Base-by-base conservation (phyloP, 2,888 invertebrate species). In the Steinernema carpocapsae region DNA sequence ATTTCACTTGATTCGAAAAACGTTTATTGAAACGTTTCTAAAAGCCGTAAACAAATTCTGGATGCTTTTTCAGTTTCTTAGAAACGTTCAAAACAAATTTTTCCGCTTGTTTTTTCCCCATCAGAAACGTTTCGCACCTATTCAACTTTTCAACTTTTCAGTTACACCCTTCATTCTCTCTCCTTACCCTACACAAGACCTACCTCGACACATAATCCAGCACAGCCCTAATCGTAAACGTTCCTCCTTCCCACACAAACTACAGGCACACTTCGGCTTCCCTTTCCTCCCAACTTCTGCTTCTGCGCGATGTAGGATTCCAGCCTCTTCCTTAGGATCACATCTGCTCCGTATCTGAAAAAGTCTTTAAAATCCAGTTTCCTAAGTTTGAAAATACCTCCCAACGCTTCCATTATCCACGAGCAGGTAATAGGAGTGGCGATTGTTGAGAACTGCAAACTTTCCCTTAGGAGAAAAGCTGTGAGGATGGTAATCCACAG, bases 341-440 rank as follows among this genome's bases (percentile, higher is more conserved):
- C 93, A 89, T 99, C 97, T 17, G 89, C 89, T 17, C 90, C 90
- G 82, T 89, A 90, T 81, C 89, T 89, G 56, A 64, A 37, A 37
- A 37, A 72, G 7, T 26, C 51, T 14, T 22, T n/a, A n/a, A 2
- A 70, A 14, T n/a, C 24, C 22, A 95, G 10, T n/a, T 22, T 19
- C 71, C n/a, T 22, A 10, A 37, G 10, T 6, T 37, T 10, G 70
- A 72, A 10, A 12, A n/a, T 17, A 85, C 82, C 85, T 74, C 12
- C 94, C 97, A 73, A 94, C 92, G 0, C 97, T 96, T 12, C 97
- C 99, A 89, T 99, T 96, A 90, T 99, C 99, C 14, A 96, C 96
- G 80, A 99, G 90, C 77, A 99, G 91, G 90, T 97, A 99, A 90
- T 95, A 97, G 17, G 96, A 95, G 89, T 97, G 97, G 48, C 95